Conservation (phyloP, 2,797 vertebrate genomes). For the Microcaecilia unicolor region DNA sequence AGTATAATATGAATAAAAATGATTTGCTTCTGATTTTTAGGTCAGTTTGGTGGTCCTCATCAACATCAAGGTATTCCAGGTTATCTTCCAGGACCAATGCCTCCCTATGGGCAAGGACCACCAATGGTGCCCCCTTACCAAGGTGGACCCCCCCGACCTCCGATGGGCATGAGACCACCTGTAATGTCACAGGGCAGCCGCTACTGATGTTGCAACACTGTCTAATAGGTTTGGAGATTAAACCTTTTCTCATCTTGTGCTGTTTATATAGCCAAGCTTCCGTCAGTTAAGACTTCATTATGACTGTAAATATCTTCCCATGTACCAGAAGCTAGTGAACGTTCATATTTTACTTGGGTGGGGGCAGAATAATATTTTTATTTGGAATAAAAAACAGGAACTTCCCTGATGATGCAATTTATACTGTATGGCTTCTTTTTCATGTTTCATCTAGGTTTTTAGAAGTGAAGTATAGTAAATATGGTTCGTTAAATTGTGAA, state of each 20-base stretch:
- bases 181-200: conserved; percentile 97
- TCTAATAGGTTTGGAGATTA: conserved; percentile 98
- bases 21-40: too few relatives aligned
- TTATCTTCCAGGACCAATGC: conserved; percentile 91
- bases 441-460: conserved; percentile 98
- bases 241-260: conserved; percentile 97
- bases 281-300: conserved; percentile 67
- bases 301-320: conserved; percentile 68
- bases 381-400: conserved; percentile 65
- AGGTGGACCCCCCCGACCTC: conserved; percentile 83
- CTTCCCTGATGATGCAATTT: conserved; percentile 78
- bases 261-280: conserved; percentile 83
- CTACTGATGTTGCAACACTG: conserved; percentile 81
- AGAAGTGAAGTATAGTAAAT: conserved; percentile 98
- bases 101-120: conserved; percentile 89
- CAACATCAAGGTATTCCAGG: conserved; percentile 95
- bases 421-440: conserved; percentile 88
- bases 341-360: conserved; percentile 70
- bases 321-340: conserved; percentile 81
- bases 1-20: too few relatives aligned
- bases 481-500: conserved; percentile 95
- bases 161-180: conserved; percentile 95
- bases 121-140: conserved; percentile 93
- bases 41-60: conserved; percentile 91
- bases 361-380: conserved; percentile 35